Evolutionary conservation across 2,113 vertebrate genomes (phyloP), one percentile per base, ranked within the genome.

Genomic region (Burhinus bistriatus): DNA sequence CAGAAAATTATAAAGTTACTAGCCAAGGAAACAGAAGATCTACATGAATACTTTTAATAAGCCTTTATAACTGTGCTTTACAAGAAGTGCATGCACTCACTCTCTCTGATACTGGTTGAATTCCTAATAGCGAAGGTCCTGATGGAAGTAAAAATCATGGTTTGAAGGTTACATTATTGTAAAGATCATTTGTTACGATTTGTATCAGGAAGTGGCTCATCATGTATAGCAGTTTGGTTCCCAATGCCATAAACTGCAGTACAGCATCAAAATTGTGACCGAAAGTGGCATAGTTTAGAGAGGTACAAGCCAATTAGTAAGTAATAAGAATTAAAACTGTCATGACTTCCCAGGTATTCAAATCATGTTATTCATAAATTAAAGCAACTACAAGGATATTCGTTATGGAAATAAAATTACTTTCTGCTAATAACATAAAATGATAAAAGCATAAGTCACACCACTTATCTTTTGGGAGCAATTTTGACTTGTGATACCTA

Each of bases 131-230:
- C 20, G 92, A 90, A 87, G 30, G 55, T 83, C 49, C 83, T 82
- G 18, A 17, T 95, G 83, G 94, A 96, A 94, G 59, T 45, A 84
- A 93, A 96, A 94, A 73, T 76, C 55, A 83, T 21, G 26, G 59
- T 87, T 79, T 93, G 71, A 97, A 95, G 87, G 68, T 92, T 95
- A 82, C 40, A 55, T 69, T 95, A 75, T 26, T 80, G 21, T 57
- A 90, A 93, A 88, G 82, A 87, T 42, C 3, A 3, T 83, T 64
- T 94, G 15, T 87, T 90, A 82, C 1, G 1, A 73, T 58, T 70
- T 91, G 85, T 91, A 81, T 84, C 3, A 2, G 78, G 66, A 95
- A 94, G 34, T 6, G 36, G 30, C 21, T 80, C 68, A 51, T 82
- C 38, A 12, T 58, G 23, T 89, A 92, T 49, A 57, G 81, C 25